Evolutionary conservation across 23 tunicate genomes (phyloP).

Genomic region (Trididemnum nubilum): DNA sequence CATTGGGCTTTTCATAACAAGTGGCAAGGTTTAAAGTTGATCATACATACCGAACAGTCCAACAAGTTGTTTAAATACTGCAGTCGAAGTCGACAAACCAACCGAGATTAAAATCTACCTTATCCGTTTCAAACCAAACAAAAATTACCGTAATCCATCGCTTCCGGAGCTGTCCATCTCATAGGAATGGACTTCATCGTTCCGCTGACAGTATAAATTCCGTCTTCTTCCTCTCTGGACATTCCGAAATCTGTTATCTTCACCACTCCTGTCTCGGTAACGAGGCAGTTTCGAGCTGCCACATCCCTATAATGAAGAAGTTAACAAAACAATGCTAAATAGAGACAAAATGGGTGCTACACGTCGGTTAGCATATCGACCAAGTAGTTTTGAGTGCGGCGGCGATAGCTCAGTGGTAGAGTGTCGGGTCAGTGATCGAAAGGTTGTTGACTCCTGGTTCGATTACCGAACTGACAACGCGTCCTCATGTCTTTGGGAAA

Average conservation of each 20-base stretch:
- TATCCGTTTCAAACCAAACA: not conserved
- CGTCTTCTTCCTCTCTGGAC: constrained; percentile 95
- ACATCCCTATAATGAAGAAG: constrained; percentile 62
- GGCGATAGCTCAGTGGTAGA: too few species aligned
- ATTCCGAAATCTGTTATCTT: constrained; percentile 95
- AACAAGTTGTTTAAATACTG: too few species aligned
- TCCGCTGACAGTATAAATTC: constrained; percentile 82
- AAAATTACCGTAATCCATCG: constrained; percentile 74
- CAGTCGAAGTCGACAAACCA: too few species aligned
- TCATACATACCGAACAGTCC: too few species aligned
- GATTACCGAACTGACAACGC: too few species aligned
- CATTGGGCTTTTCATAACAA: too few species aligned
- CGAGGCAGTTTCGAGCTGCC: constrained; percentile 87
- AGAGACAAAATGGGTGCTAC: not conserved
- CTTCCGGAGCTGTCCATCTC: constrained; percentile 96
- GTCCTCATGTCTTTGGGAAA: too few species aligned
- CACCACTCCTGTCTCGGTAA: constrained; percentile 35
- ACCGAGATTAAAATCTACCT: too few species aligned
- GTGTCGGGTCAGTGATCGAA: too few species aligned
- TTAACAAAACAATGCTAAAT: not conserved
- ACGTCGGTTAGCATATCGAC: not conserved
- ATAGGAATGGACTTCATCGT: constrained; percentile 81
- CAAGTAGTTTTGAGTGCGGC: too few species aligned
- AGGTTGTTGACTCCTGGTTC: too few species aligned
- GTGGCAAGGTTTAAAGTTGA: too few species aligned